phyloP scores from a whole-genome alignment of 2,797 vertebrate species.

The Danio aesculapii region DNA sequence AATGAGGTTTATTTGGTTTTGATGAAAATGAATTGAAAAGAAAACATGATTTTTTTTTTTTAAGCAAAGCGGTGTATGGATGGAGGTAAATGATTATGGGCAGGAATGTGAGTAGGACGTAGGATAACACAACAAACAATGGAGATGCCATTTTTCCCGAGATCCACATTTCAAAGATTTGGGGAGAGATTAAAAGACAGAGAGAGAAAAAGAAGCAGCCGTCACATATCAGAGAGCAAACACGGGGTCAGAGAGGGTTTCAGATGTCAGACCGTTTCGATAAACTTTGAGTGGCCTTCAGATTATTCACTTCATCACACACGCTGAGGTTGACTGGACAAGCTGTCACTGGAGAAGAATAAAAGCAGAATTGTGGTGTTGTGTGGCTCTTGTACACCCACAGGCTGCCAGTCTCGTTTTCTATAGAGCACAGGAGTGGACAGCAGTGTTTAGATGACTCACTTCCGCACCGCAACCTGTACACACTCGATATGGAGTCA shows the following conservation, averaged over 20 bases:
- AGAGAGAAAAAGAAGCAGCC: constrained; percentile 43
- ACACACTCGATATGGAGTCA: constrained; percentile 8
- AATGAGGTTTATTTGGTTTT: constrained; percentile 21
- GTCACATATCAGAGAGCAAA: constrained; percentile 60
- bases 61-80: constrained; percentile 17
- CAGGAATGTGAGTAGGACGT: neutral
- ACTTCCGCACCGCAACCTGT: neutral
- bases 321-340: constrained; percentile 17
- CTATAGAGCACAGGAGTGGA: neutral
- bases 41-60: neutral
- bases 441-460: constrained; percentile 1
- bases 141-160: constrained; percentile 20
- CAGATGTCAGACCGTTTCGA: constrained; percentile 66
- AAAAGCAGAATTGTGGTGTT: neutral
- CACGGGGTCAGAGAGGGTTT: constrained; percentile 63
- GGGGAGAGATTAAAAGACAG: constrained; percentile 30
- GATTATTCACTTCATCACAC: constrained; percentile 13
- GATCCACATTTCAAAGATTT: constrained; percentile 19
- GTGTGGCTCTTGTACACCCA: constrained; percentile 17
- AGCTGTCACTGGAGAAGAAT: constrained; percentile 41
- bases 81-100: constrained; percentile 8
- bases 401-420: neutral
- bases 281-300: constrained; percentile 33
- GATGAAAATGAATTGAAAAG: neutral
- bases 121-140: constrained; percentile 21